phyloP scores from a whole-genome alignment of 2,113 vertebrate species.

The Herpailurus yagouaroundi region DNA sequence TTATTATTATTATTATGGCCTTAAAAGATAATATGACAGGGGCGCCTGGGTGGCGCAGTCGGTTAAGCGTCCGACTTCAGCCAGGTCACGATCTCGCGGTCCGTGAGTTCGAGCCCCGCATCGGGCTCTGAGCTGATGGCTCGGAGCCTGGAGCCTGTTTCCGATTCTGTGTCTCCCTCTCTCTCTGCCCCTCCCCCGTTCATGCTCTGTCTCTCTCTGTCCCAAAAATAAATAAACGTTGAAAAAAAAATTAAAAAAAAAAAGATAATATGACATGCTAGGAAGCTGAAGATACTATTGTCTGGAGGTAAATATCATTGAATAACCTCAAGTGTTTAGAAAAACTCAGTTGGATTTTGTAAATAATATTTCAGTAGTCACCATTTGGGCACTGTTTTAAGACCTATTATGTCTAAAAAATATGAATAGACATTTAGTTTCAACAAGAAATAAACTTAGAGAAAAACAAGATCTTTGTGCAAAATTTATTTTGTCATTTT shows the following conservation, averaged over 20 bases:
- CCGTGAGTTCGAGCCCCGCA: no score
- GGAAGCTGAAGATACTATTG: background rate
- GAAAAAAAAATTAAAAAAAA: no score
- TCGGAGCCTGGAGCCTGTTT: no score
- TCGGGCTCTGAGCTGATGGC: no score
- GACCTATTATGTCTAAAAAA: background rate
- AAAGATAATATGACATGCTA: background rate
- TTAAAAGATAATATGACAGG: background rate
- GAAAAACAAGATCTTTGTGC: background rate
- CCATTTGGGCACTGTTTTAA: background rate
- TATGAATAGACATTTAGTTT: conserved; percentile 60
- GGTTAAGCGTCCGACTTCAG: no score
- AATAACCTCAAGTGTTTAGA: background rate
- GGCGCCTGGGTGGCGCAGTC: no score
- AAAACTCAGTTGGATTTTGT: background rate
- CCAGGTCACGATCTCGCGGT: no score
- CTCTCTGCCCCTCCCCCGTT: no score
- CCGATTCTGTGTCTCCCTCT: no score
- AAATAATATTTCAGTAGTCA: background rate
- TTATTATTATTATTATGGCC: background rate
- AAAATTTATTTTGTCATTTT: conserved; percentile 66
- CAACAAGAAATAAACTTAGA: conserved; percentile 66
- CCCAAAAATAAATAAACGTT: no score
- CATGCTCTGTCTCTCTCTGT: no score
- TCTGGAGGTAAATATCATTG: background rate